Base-by-base conservation (phyloP, 2,113 vertebrate species). In the Archocentrus centrarchus region DNA sequence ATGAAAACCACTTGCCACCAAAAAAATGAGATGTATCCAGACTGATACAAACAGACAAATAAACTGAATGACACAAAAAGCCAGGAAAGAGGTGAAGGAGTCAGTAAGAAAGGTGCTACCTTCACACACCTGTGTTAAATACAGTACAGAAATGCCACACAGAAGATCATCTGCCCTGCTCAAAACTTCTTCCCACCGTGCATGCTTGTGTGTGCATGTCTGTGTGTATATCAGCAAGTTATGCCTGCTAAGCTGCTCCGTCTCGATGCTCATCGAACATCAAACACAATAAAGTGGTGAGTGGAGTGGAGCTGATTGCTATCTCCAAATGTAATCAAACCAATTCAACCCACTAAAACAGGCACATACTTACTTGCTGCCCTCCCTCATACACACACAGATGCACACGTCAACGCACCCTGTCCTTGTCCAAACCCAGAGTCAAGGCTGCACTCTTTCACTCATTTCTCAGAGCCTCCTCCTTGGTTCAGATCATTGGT, bases 281-380 rank as follows among this genome's bases (percentile, higher is more conserved):
- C 93, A 93, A 93, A 93, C 91, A 91, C 89, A 93, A 92, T 90
- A 90, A 92, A 93, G 90, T 89, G 78, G 60, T 18, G 63, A 92
- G 79, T 79, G 82, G 90, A 90, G 70, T 75, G 78, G 81, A 91
- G 81, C 86, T 90, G 93, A 95, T 94, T 89, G 88, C 77, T 89
- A 95, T 95, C 93, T 93, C 77, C 85, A 88, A 90, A 89, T 83
- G 90, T 92, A 93, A 94, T 95, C 94, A 93, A 90, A 92, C 79
- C 86, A 93, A 84, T 85, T 93, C 86, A 89, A 80, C 81, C 86
- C 84, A 80, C 87, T 79, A 60, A 91, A 92, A 91, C 87, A 84
- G 81, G 73, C 90, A 88, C 79, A 87, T 60, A 57, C 32, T 86
- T 77, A 77, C 68, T 60, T 27, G 14, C 77, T 75, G 59, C 88